Base-by-base conservation (phyloP, 1,140 invertebrate species). In the Cyrtorhinus lividipennis region DNA sequence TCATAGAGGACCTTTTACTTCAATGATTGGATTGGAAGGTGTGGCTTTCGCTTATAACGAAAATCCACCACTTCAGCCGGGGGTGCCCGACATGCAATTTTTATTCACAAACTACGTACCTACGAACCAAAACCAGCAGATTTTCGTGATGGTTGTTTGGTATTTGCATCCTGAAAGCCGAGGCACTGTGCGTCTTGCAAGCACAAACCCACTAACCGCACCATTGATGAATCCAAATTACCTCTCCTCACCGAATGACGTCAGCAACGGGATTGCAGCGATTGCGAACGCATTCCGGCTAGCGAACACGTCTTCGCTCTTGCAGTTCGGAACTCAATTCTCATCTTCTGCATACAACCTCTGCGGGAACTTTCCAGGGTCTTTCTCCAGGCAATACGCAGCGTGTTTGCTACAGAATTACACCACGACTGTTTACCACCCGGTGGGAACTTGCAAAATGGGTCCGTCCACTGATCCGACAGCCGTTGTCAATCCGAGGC, bases 221-320 rank as follows among this genome's bases (percentile, higher is more conserved):
- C 91, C 92, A 0, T 70, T 80, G 2, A 89, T 95, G 38, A 83
- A 87, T 71, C 86, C 90, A 0, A 88, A 88, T 69, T 92, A 91
- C 70, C 85, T 85, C 38, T 71, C 79, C 0, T 74, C 87, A 72
- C 79, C 80, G 0, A 71, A 79, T 2, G 88, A 90, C 68, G 72
- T 87, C 5, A 77, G 81, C 65, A 72, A 82, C 38, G 72, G 88
- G 71, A 80, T n/a, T 88, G 73, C 73, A 69, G 59, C 59, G 1
- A 18, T 72, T 0, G 56, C 59, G 13, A 10, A 69, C 3, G 56
- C 57, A 8, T 27, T 57, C 0, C 2, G 30, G 0, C 44, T 65
- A n/a, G 24, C 46, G 1, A 56, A 69, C 23, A 69, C 71, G 1
- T 27, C 61, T 18, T 65, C 69, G 0, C 61, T 74, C 57, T 44